These are phyloP conservation scores for Netelia inedita DNA, from an alignment of 2,888 invertebrate genomes.

Conservation along the genomic window DNA sequence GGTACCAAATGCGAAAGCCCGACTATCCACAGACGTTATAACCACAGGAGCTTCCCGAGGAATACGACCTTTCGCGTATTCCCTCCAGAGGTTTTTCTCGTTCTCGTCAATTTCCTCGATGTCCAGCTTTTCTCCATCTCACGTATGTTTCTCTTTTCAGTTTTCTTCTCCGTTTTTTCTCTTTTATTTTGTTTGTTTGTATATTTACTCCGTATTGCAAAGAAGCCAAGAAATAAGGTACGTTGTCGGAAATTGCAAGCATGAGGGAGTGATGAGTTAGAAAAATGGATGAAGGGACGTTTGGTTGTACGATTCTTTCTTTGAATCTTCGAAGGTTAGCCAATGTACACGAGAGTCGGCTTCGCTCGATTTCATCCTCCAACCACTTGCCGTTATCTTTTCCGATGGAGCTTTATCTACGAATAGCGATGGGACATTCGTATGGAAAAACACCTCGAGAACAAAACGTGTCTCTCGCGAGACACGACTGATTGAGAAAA, in stretches of 20 bases:
- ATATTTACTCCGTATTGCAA: neutral
- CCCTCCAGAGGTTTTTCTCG: conserved; percentile 55
- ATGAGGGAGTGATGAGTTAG: neutral
- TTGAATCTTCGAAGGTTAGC: neutral
- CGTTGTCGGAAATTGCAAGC: neutral
- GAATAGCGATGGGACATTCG: too few species aligned
- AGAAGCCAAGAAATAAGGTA: conserved; percentile 13
- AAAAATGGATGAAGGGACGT: neutral
- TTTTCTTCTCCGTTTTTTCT: conserved; percentile 46
- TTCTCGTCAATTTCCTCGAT: conserved; percentile 52
- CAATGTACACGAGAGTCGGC: neutral
- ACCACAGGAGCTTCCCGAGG: neutral
- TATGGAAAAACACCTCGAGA: too few species aligned
- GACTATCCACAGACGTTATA: neutral
- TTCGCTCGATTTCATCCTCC: neutral
- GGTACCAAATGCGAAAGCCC: conserved; percentile 42
- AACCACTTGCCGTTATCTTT: neutral
- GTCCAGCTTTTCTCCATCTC: conserved; percentile 8
- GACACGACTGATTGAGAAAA: too few species aligned
- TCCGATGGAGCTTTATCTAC: neutral
- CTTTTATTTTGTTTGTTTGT: conserved; percentile 10
- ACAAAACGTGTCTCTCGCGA: too few species aligned
- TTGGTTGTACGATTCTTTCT: neutral
- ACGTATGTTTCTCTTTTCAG: conserved; percentile 58
- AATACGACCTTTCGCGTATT: conserved; percentile 63